These are phyloP conservation scores for Branchinecta lynchi DNA, from an alignment of 1,140 invertebrate genomes.

Conservation along the genomic window DNA sequence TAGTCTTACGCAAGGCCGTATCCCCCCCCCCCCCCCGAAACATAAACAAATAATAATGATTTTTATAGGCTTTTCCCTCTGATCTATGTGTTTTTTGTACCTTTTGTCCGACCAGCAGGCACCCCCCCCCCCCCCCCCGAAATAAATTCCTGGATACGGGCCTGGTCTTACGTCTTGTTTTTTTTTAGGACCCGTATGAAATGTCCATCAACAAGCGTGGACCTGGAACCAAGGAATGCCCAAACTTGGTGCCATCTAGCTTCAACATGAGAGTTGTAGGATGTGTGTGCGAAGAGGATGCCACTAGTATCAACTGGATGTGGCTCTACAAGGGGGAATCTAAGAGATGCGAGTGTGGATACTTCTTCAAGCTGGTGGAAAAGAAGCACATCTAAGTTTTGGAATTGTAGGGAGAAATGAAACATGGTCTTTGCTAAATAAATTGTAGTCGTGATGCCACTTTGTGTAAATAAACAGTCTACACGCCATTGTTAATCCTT, in stretches of 20 bases:
- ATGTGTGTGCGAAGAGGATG: constrained; percentile 90
- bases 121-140: too few species aligned
- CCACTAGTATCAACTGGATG: constrained; percentile 76
- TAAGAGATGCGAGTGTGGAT: constrained; percentile 82
- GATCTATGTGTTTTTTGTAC: too few species aligned
- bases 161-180: too few species aligned
- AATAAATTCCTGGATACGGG: too few species aligned
- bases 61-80: too few species aligned
- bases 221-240: constrained; percentile 63
- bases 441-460: too few species aligned
- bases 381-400: constrained; percentile 23
- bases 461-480: too few species aligned
- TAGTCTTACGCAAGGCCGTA: too few species aligned
- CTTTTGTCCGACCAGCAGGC: too few species aligned
- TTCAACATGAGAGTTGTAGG: constrained; percentile 78
- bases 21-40: too few species aligned
- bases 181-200: constrained; percentile 64
- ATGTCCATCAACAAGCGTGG: constrained; percentile 61
- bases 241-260: constrained; percentile 75
- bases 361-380: constrained; percentile 86
- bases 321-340: constrained; percentile 74
- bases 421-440: neutral
- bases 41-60: too few species aligned
- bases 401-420: neutral
- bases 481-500: too few species aligned